phyloP scores from a whole-genome alignment of 2,797 vertebrate species.

The Pangasius macronema region DNA sequence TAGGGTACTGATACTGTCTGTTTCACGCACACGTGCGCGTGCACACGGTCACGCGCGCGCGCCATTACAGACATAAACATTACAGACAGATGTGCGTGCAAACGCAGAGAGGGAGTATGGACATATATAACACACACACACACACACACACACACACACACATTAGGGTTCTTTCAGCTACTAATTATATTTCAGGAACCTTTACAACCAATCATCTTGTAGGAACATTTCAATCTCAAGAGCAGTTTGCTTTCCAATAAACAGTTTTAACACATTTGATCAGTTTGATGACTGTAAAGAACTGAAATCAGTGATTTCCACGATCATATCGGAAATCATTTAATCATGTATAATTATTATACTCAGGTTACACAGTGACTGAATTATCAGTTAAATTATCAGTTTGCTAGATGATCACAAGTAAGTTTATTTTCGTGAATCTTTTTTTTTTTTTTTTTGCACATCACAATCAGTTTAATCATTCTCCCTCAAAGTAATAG shows the following conservation, averaged over 20 bases:
- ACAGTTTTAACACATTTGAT: background rate
- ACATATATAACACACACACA: slow-evolving; percentile 15
- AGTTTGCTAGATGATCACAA: background rate
- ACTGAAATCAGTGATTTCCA: background rate
- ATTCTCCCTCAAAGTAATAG: background rate
- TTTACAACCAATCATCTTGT: background rate
- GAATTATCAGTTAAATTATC: background rate
- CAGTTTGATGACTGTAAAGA: background rate
- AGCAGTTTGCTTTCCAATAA: background rate
- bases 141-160: slow-evolving; percentile 20
- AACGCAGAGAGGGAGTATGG: background rate
- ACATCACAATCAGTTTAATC: background rate
- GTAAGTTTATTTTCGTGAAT: background rate
- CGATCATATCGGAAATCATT: background rate
- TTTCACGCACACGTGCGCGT: background rate
- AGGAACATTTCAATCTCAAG: background rate
- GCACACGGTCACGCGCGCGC: background rate
- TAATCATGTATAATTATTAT: background rate
- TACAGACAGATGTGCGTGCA: background rate
- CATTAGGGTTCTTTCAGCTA: background rate
- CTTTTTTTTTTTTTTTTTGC: background rate
- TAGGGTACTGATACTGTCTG: slow-evolving; percentile 13
- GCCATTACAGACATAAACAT: background rate
- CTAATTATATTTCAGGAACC: no score
- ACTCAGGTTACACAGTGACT: background rate